These are phyloP conservation scores for Acromyrmex echinatior DNA, from an alignment of 1,140 invertebrate genomes.

Conservation along the genomic window DNA sequence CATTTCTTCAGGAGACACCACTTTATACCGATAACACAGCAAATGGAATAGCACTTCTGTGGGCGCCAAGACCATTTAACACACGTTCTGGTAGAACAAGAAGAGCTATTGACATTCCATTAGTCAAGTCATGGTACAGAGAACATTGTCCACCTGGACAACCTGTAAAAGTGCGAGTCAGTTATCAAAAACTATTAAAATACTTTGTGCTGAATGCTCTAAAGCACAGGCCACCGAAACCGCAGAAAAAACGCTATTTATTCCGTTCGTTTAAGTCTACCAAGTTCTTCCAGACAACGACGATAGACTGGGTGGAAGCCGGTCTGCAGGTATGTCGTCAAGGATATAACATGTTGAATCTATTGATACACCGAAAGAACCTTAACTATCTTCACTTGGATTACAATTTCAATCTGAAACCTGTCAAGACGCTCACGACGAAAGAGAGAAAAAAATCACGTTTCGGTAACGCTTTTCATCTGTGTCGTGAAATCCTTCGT, in stretches of 20 bases:
- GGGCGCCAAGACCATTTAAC: slow-evolving; percentile 99
- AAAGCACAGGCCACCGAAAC: slow-evolving; percentile 98
- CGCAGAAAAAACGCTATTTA: slow-evolving; percentile 99
- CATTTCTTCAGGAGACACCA: slow-evolving; percentile 97
- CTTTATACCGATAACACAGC: slow-evolving; percentile 99
- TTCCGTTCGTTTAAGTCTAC: slow-evolving; percentile 99
- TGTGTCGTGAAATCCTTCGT: slow-evolving; percentile 99
- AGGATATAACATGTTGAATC: slow-evolving; percentile 99
- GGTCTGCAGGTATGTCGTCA: slow-evolving; percentile 99
- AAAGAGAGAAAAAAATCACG: slow-evolving; percentile 99
- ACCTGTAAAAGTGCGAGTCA: slow-evolving; percentile 99
- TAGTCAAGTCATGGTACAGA: slow-evolving; percentile 99
- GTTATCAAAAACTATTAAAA: slow-evolving; percentile 99
- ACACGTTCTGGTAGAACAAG: slow-evolving; percentile 95
- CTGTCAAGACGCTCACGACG: slow-evolving; percentile 99
- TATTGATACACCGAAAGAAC: slow-evolving; percentile 99
- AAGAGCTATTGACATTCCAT: slow-evolving; percentile 97
- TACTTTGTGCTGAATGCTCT: slow-evolving; percentile 99
- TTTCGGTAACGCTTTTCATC: slow-evolving; percentile 99
- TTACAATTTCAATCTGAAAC: slow-evolving; percentile 99
- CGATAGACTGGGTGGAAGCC: slow-evolving; percentile 99
- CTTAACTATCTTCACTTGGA: slow-evolving; percentile 99
- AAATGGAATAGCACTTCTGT: slow-evolving; percentile 99
- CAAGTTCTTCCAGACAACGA: slow-evolving; percentile 99
- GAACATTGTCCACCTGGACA: slow-evolving; percentile 99